Percentiles rank a stretch among this genome's conserved stretches.
Evolutionary conservation across 2,797 vertebrate species (phyloP).

Genomic region (Strix occidentalis): DNA sequence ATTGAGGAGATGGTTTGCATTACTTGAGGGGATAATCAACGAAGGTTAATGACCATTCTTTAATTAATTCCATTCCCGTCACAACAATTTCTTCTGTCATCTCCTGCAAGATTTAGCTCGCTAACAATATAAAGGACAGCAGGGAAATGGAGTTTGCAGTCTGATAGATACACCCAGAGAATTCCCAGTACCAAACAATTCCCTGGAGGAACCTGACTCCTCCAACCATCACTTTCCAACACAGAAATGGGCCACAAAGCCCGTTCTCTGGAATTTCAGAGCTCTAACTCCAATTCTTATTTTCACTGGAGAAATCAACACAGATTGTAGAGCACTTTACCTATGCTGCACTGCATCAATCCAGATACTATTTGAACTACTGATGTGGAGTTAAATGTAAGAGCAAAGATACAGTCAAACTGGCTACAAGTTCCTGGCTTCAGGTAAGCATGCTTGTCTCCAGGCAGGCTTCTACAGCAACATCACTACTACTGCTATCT

Average conservation of each 20-base stretch:
- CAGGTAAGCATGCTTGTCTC: background rate
- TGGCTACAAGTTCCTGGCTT: background rate
- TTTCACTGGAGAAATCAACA: background rate
- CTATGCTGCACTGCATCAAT: background rate
- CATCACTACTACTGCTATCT: background rate
- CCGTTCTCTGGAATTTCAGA: background rate
- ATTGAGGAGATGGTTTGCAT: background rate
- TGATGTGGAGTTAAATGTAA: background rate
- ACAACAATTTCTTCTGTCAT: background rate
- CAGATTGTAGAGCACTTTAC: background rate
- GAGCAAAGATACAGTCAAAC: background rate
- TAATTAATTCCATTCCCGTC: background rate
- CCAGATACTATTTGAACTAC: background rate
- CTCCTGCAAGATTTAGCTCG: background rate
- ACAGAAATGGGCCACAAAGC: background rate
- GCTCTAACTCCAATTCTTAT: background rate
- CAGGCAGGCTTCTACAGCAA: background rate
- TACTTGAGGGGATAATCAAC: background rate
- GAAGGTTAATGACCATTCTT: background rate
- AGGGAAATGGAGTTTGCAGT: background rate
- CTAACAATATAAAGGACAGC: background rate
- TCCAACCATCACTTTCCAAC: background rate
- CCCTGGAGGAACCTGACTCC: background rate
- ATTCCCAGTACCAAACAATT: background rate
- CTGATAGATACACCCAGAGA: background rate